Evolutionary conservation across 2,113 vertebrate species (phyloP).

Genomic region (Mustela nigripes): DNA sequence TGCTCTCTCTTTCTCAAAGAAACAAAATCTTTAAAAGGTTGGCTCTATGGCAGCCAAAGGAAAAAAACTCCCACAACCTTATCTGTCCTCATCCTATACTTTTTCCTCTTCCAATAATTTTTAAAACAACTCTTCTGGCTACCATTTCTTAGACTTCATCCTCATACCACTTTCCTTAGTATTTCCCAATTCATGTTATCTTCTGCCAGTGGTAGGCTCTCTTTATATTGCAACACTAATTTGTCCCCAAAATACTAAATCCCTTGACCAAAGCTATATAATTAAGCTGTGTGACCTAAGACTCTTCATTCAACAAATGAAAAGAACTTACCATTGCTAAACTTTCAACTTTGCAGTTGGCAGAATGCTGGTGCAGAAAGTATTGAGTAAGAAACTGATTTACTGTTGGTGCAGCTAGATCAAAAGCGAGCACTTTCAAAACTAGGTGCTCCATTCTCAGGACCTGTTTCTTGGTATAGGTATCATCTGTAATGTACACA

Average conservation of each 20-base stretch:
- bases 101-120: not conserved
- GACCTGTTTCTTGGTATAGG: constrained; percentile 99
- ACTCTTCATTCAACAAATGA: not conserved
- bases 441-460: constrained; percentile 98
- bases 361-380: constrained; percentile 90
- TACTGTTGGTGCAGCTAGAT: constrained; percentile 97
- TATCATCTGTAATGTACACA: constrained; percentile 99
- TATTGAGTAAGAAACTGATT: constrained; percentile 98
- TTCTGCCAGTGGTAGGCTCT: not conserved
- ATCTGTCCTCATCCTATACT: not conserved
- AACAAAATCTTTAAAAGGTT: not conserved
- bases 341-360: constrained; percentile 91
- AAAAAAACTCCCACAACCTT: not conserved
- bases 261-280: not conserved
- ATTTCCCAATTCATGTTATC: not conserved
- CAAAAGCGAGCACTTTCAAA: constrained; percentile 98
- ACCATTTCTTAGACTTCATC: not conserved
- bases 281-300: not conserved
- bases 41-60: not conserved
- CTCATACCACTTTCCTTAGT: not conserved
- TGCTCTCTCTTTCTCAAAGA: not conserved
- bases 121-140: not conserved
- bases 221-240: not conserved
- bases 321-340: constrained; percentile 93
- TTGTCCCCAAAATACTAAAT: not conserved